These are phyloP conservation scores for Eulithis prunata DNA, from an alignment of 2,888 invertebrate species.

Conservation along the genomic window DNA sequence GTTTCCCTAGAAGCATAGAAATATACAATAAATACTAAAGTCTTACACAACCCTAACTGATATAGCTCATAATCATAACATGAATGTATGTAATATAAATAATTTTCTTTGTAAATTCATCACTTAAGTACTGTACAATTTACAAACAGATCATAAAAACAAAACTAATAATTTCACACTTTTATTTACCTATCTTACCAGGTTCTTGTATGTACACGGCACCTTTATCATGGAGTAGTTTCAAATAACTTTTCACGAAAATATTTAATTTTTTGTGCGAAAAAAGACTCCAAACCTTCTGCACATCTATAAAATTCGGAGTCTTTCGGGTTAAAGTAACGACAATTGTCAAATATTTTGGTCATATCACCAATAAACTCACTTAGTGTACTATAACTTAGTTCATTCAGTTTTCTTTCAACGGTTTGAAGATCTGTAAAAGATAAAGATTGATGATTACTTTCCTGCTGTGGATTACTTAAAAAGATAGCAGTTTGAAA, in stretches of 20 bases:
- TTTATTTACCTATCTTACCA: slow-evolving; percentile 33
- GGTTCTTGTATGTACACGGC: slow-evolving; percentile 55
- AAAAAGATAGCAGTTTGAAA: background rate
- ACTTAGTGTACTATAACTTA: slow-evolving; percentile 93
- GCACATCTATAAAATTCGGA: slow-evolving; percentile 98
- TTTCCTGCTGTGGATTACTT: background rate
- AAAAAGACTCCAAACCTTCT: slow-evolving; percentile 96
- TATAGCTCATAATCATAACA: slow-evolving; percentile 51
- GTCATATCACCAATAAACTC: slow-evolving; percentile 99
- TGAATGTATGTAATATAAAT: slow-evolving; percentile 63
- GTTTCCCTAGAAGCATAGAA: slow-evolving; percentile 68
- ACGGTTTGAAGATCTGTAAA: slow-evolving; percentile 95
- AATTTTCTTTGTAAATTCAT: slow-evolving; percentile 73
- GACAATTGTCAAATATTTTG: slow-evolving; percentile 99
- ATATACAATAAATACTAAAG: slow-evolving; percentile 79
- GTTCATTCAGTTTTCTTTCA: slow-evolving; percentile 92
- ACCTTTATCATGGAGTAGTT: slow-evolving; percentile 78
- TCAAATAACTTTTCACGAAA: slow-evolving; percentile 93
- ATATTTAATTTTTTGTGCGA: slow-evolving; percentile 96
- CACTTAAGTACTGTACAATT: slow-evolving; percentile 71
- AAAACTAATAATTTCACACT: slow-evolving; percentile 50
- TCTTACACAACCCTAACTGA: slow-evolving; percentile 66
- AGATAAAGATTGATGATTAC: slow-evolving; percentile 21
- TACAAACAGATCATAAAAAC: slow-evolving; percentile 70
- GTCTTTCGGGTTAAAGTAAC: slow-evolving; percentile 98